phyloP scores from a whole-genome alignment of 2,113 vertebrate species.

The Rhadina sibilatrix region DNA sequence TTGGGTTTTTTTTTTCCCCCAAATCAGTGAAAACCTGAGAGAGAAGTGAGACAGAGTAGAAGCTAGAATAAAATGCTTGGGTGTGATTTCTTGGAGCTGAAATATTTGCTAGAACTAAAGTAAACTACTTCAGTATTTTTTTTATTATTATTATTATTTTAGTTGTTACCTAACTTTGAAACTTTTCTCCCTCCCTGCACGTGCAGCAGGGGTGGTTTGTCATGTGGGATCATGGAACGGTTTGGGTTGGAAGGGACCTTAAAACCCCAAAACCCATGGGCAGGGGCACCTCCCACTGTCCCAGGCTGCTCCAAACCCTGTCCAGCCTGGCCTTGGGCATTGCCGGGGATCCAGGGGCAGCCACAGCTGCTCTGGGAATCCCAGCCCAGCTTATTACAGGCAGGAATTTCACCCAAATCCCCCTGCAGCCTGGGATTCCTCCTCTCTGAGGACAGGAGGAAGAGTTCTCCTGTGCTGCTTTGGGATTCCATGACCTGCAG shows the following conservation, averaged over 20 bases:
- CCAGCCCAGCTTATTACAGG: rapidly evolving
- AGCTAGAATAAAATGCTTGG: background rate
- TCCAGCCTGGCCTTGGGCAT: background rate
- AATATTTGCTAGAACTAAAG: background rate
- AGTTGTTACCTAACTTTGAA: background rate
- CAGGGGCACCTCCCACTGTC: rapidly evolving
- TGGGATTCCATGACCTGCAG: background rate
- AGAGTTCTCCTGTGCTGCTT: rapidly evolving
- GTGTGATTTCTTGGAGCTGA: background rate
- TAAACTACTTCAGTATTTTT: background rate
- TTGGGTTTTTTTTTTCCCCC: background rate
- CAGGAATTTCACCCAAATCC: background rate
- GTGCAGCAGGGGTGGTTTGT: rapidly evolving
- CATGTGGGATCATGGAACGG: rapidly evolving
- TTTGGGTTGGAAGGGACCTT: background rate
- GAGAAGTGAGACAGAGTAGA: background rate
- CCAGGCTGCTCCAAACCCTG: background rate
- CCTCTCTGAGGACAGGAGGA: background rate
- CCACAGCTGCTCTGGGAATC: background rate
- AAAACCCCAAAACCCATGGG: background rate
- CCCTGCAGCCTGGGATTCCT: background rate
- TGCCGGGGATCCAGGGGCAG: background rate
- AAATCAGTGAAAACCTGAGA: background rate
- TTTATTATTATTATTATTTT: background rate
- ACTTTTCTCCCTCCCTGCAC: background rate